A percentile compares a stretch with the other conserved stretches of the same genome.
Conservation (phyloP, 2,113 vertebrate genomes). For the Astur gentilis region DNA sequence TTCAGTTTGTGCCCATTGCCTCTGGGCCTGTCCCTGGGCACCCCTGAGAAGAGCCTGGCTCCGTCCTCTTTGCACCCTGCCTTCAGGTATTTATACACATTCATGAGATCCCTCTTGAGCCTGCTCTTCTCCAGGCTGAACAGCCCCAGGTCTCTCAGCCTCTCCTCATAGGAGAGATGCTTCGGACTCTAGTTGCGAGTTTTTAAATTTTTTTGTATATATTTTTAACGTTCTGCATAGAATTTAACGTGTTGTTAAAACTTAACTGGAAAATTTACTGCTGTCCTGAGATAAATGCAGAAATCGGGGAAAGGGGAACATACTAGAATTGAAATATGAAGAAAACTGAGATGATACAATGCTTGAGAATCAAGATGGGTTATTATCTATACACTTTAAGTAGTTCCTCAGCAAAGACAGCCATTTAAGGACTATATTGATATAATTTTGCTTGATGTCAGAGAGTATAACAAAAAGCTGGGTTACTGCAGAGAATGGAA, state of each 20-base stretch:
- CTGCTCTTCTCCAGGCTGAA: not conserved
- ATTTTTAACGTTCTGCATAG: not conserved
- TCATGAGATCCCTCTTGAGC: fast-evolving
- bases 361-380: not conserved
- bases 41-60: not conserved
- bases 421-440: not conserved
- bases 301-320: not conserved
- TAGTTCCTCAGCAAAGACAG: not conserved
- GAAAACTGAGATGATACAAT: not conserved
- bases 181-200: not conserved
- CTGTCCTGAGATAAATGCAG: not conserved
- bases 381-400: not conserved
- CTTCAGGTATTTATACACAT: not conserved
- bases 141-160: not conserved
- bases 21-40: not conserved
- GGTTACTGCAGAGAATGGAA: not conserved
- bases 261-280: not conserved
- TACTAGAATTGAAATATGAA: not conserved
- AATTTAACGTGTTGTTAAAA: not conserved
- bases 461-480: not conserved
- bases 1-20: not conserved
- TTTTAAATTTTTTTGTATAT: not conserved
- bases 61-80: not conserved
- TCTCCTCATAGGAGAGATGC: not conserved
- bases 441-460: not conserved